Evolutionary conservation across 2,888 invertebrate genomes (phyloP).

Genomic region (Pammene fasciana): DNA sequence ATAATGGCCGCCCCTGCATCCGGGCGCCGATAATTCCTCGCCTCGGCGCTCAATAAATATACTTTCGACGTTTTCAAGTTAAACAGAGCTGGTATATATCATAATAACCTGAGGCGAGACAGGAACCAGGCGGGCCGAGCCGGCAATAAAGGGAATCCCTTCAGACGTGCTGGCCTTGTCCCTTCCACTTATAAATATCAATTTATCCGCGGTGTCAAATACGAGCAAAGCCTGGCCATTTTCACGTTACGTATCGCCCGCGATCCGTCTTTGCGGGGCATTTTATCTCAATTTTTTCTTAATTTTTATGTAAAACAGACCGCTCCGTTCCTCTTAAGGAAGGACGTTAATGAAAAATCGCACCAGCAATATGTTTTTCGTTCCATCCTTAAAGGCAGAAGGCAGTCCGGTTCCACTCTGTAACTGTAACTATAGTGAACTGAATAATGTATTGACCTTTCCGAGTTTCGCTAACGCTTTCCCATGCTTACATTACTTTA

Average conservation of each 20-base stretch:
- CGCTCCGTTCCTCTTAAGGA: slow-evolving; percentile 41
- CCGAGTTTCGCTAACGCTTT: slow-evolving; percentile 4
- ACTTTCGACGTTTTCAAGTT: slow-evolving; percentile 81
- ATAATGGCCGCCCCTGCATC: slow-evolving; percentile 79
- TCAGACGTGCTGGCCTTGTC: slow-evolving; percentile 75
- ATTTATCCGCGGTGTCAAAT: slow-evolving; percentile 81
- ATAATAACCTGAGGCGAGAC: slow-evolving; percentile 78
- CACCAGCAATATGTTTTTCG: slow-evolving; percentile 27
- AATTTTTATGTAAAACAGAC: slow-evolving; percentile 53
- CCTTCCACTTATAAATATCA: slow-evolving; percentile 82
- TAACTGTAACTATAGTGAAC: slow-evolving; percentile 15
- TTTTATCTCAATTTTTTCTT: slow-evolving; percentile 68
- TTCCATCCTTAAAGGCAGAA: slow-evolving; percentile 14
- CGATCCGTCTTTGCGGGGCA: slow-evolving; percentile 63
- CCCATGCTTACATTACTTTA: slow-evolving; percentile 30
- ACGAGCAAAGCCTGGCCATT: slow-evolving; percentile 73
- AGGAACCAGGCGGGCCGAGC: slow-evolving; percentile 70
- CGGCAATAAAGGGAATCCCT: slow-evolving; percentile 82
- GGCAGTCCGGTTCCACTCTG: not conserved
- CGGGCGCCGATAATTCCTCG: slow-evolving; percentile 78
- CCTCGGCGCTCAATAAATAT: slow-evolving; percentile 75
- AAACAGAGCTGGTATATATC: slow-evolving; percentile 74
- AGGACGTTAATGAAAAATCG: slow-evolving; percentile 42
- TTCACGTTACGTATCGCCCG: slow-evolving; percentile 73
- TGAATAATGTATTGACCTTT: slow-evolving; percentile 18